Base-by-base conservation (phyloP, 2,888 invertebrate species). In the Diloba caeruleocephala region DNA sequence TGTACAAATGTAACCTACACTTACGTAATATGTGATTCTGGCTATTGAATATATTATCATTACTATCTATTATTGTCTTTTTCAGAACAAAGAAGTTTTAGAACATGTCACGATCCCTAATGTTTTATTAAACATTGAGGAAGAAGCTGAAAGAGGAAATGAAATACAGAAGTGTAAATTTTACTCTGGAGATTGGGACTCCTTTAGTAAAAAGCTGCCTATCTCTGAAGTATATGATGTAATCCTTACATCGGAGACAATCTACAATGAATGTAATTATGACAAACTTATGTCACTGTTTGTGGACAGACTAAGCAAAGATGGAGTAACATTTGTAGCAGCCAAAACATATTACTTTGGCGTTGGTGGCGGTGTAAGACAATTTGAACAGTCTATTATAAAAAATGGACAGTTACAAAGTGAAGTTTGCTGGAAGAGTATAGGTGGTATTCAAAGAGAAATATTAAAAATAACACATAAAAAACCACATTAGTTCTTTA, bases 331-430 rank as follows among this genome's bases (percentile, higher is more conserved):
- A 60, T 96, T 95, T 83, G 86, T 99, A 48, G 98, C 98, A 43
- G 98, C 98, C 2, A 99, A 99, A 94, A 95, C 95, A 9, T 96
- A 96, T 87, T 99, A 99, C 87, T 99, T 99, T 94, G 99, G 99
- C 60, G 98, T 99, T 14, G 99, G 99, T 8, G 99, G 99, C 41
- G 96, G 98, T 8, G 93, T 96, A 29, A 90, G 95, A 60, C 95
- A 96, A 69, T 99, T 99, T 93, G 95, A 96, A 84, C 84, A 94
- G 33, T 83, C 94, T 41, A 72, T 98, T 4, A 78, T 90, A 51
- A 87, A 90, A 37, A 94, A 94, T 74, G 88, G 89, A 15, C 71
- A 84, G 31, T 95, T 98, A 73, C 76, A 89, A 17, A 88, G 89
- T 57, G 85, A 94, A 74, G 88, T 94, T 23, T 93, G 95, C 42